Conservation (phyloP, 1,140 invertebrate genomes). For the Adoxophyes honmai region DNA sequence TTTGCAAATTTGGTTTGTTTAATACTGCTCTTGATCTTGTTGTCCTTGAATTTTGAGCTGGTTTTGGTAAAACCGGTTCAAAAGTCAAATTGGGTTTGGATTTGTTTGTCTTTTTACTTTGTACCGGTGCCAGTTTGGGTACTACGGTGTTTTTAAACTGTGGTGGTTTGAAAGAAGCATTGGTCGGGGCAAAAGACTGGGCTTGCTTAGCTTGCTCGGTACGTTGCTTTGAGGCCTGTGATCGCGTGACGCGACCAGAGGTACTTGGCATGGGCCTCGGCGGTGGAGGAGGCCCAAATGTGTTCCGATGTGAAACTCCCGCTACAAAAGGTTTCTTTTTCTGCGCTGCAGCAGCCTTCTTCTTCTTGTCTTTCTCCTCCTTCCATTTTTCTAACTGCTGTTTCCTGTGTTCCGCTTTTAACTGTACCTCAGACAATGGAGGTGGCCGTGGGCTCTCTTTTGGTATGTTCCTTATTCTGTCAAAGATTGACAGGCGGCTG, state of each 20-base stretch:
- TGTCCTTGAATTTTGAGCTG: constrained; percentile 15
- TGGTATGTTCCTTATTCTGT: constrained; percentile 45
- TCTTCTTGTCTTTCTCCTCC: constrained; percentile 55
- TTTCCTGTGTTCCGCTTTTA: constrained; percentile 44
- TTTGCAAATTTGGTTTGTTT: background rate
- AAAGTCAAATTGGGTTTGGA: constrained; percentile 22
- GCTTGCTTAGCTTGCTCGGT: background rate
- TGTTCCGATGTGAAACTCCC: constrained; percentile 37
- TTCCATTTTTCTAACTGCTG: constrained; percentile 63
- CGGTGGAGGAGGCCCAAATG: constrained; percentile 50
- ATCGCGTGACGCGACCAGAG: constrained; percentile 56
- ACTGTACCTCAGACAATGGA: constrained; percentile 23
- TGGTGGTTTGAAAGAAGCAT: constrained; percentile 52
- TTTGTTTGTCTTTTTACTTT: constrained; percentile 26
- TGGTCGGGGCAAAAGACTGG: constrained; percentile 58
- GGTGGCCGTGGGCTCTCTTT: constrained; percentile 30
- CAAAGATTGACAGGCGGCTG: constrained; percentile 44
- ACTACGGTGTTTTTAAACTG: constrained; percentile 34
- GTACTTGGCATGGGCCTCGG: constrained; percentile 43
- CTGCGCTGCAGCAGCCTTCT: constrained; percentile 39
- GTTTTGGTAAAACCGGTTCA: constrained; percentile 24
- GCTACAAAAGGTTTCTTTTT: constrained; percentile 63
- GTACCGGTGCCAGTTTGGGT: constrained; percentile 25
- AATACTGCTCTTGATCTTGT: constrained; percentile 17
- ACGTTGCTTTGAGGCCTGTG: constrained; percentile 32